Percentiles rank a stretch among this genome's conserved stretches.
phyloP scores from a whole-genome alignment of 2,797 vertebrate species.

The Phaenicophaeus curvirostris region DNA sequence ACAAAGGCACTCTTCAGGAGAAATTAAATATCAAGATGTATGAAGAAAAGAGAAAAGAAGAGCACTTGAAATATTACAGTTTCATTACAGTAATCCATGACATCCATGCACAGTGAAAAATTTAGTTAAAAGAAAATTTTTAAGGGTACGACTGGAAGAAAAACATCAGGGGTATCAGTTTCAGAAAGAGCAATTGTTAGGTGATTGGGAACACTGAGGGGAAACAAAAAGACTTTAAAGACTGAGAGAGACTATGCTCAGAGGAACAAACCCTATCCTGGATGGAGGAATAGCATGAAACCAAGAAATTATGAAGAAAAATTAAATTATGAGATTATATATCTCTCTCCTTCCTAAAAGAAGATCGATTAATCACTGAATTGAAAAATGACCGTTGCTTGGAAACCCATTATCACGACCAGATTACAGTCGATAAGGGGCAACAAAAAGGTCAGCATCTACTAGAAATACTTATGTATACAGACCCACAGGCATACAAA shows the following conservation, averaged over 20 bases:
- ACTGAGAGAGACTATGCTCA: background rate
- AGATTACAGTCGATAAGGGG: background rate
- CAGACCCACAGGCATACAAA: background rate
- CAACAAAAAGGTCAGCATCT: background rate
- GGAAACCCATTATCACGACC: background rate
- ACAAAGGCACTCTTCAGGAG: background rate
- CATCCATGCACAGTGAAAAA: background rate
- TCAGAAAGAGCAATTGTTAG: background rate
- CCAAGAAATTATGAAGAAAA: background rate
- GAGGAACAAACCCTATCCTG: background rate
- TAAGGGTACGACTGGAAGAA: background rate
- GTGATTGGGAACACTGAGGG: background rate
- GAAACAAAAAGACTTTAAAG: background rate
- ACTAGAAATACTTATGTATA: background rate
- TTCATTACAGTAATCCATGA: background rate
- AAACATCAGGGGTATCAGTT: background rate
- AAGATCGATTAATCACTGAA: background rate
- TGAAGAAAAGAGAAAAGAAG: conserved; percentile 3
- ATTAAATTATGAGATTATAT: background rate
- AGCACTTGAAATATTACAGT: background rate
- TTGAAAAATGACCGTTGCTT: conserved; percentile 26
- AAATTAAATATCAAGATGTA: conserved; percentile 1
- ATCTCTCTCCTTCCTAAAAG: background rate
- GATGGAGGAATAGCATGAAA: background rate
- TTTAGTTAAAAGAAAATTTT: background rate